phyloP scores from a whole-genome alignment of 2,113 vertebrate species.

The Clupea harengus region DNA sequence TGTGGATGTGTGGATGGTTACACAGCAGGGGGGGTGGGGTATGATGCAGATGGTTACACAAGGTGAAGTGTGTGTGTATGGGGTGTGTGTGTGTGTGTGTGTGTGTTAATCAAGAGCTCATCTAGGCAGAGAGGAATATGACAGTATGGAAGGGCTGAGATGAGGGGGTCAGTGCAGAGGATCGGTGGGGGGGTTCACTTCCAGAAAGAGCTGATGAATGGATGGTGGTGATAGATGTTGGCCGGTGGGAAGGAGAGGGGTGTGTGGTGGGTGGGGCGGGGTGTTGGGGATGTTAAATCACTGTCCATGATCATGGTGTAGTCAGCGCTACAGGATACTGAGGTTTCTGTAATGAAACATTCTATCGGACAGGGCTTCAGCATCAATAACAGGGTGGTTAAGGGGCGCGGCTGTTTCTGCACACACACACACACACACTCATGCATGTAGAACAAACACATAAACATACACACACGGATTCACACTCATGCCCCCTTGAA shows the following conservation, averaged over 20 bases:
- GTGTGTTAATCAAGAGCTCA: no score
- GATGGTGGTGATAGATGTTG: neutral
- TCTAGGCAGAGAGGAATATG: no score
- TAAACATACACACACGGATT: neutral
- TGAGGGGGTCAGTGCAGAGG: no score
- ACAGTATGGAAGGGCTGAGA: no score
- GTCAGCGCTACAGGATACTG: neutral
- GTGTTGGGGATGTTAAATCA: neutral
- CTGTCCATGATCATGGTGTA: neutral
- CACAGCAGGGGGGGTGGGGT: neutral
- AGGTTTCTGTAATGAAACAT: neutral
- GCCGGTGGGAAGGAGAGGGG: neutral
- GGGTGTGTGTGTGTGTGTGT: no score
- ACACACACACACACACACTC: no score
- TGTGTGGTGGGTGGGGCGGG: neutral
- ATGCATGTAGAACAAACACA: constrained; percentile 21
- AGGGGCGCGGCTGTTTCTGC: neutral
- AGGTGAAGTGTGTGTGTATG: no score
- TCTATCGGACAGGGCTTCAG: neutral
- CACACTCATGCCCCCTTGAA: no score
- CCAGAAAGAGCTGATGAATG: neutral
- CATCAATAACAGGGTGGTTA: constrained; percentile 2
- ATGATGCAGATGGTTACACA: neutral
- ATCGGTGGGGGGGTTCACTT: no score
- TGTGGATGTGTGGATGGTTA: neutral